Evolutionary conservation across 2,888 invertebrate genomes (phyloP), one percentile per base, ranked within the genome.

Genomic region (Drosophila limbata): DNA sequence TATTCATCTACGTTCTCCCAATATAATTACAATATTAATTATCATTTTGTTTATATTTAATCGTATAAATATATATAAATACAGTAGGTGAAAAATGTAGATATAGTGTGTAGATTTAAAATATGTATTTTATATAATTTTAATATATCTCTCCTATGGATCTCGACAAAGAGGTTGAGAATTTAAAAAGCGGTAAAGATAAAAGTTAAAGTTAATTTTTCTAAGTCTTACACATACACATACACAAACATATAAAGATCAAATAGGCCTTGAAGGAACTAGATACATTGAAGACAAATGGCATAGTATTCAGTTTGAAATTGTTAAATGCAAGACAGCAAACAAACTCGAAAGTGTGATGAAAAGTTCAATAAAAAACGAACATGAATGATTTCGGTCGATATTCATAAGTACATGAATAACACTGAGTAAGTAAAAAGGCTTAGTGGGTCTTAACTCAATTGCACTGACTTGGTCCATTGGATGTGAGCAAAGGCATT

Each of bases 351-450:
- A 33, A 15, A 44, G 10, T n/a, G 19, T 4, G 13, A 35, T 13
- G n/a, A 5, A 6, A 0, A 35, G 35, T n/a, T 35, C 13, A 35
- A n/a, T 35, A n/a, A 21, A 8, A 13, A 4, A 15, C 5, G 11
- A 25, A 21, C 28, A 9, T 33, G 11, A 44, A 50, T 31, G 28
- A 33, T 10, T 45, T 33, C 6, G 37, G 31, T 31, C 17, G 31
- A 56, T 60, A 45, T 48, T 57, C 50, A 67, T 55, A 72, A 73
- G 53, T 67, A 60, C 74, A 35, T 45, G 61, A 61, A 61, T 60
- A 37, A 17, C 17, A 17, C 15, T 31, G 17, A 45, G 47, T 52
- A 44, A 25, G 45, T 56, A 31, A 13, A 33, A 31, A 13, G 53
- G 53, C 28, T 47, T 48, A 13, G 6, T 10, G 11, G 17, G 9